Conservation (phyloP, 2,113 vertebrate genomes). For the Onychostruthus taczanowskii region DNA sequence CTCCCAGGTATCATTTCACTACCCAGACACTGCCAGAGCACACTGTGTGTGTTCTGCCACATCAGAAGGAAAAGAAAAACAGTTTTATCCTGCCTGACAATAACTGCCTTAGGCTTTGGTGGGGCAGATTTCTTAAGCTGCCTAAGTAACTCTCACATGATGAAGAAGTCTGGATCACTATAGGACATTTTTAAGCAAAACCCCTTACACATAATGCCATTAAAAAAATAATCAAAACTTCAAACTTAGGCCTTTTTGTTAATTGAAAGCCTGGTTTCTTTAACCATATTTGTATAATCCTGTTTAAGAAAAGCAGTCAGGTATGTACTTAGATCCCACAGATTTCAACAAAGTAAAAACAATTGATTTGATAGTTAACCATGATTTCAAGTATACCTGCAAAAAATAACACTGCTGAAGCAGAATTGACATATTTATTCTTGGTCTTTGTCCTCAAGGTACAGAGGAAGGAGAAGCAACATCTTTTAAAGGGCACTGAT, state of each 20-base stretch:
- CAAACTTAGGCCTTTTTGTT: neutral
- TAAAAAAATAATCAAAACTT: neutral
- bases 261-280: neutral
- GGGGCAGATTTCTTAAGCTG: neutral
- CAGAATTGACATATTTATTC: neutral
- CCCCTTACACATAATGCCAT: rapidly evolving
- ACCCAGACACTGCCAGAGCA: neutral
- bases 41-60: neutral
- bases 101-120: neutral
- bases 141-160: neutral
- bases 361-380: neutral
- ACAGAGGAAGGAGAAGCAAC: neutral
- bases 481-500: neutral
- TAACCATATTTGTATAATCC: neutral
- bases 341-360: neutral
- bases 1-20: neutral
- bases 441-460: neutral
- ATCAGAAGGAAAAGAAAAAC: neutral
- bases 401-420: neutral
- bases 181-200: neutral
- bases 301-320: neutral
- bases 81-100: neutral
- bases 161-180: neutral
- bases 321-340: neutral
- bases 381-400: neutral